Conservation (phyloP, 1,140 invertebrate species). For the Zaprionus lachaisei region DNA sequence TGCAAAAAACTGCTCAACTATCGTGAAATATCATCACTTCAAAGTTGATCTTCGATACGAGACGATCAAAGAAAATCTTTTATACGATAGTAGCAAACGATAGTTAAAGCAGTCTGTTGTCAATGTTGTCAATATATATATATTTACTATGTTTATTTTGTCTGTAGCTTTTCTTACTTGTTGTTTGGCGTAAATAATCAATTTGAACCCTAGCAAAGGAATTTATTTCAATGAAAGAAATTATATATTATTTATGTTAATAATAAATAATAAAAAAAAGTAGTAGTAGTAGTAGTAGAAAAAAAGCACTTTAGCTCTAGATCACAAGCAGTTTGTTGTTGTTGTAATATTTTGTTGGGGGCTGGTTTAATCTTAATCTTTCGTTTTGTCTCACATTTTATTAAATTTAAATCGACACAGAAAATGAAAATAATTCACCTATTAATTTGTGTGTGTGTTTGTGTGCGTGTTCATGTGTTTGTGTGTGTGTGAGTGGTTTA, state of each 20-base stretch:
- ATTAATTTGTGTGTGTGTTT: constrained; percentile 61
- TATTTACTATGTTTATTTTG: constrained; percentile 20
- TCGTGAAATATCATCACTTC: neutral
- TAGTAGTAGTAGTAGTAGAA: constrained; percentile 3
- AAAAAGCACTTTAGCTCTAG: constrained; percentile 56
- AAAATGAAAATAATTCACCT: constrained; percentile 78
- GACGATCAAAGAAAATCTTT: neutral
- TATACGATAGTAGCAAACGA: neutral
- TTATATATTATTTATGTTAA: constrained; percentile 28
- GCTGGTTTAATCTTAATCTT: constrained; percentile 31
- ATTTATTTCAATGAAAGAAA: constrained; percentile 19
- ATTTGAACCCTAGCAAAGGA: constrained; percentile 57
- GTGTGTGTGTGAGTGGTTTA: constrained; percentile 8
- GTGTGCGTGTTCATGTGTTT: constrained; percentile 29
- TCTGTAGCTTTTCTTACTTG: constrained; percentile 5
- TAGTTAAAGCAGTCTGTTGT: neutral
- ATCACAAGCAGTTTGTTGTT: constrained; percentile 72
- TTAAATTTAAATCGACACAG: constrained; percentile 72
- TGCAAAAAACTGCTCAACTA: constrained; percentile 5
- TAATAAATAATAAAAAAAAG: constrained; percentile 26
- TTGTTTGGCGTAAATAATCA: constrained; percentile 66
- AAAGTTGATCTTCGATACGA: neutral
- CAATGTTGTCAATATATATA: too few species aligned
- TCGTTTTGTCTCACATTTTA: constrained; percentile 49
- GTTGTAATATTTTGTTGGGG: constrained; percentile 20